phyloP scores from a whole-genome alignment of 2,888 invertebrate genomes.

The Sepioteuthis lessoniana region DNA sequence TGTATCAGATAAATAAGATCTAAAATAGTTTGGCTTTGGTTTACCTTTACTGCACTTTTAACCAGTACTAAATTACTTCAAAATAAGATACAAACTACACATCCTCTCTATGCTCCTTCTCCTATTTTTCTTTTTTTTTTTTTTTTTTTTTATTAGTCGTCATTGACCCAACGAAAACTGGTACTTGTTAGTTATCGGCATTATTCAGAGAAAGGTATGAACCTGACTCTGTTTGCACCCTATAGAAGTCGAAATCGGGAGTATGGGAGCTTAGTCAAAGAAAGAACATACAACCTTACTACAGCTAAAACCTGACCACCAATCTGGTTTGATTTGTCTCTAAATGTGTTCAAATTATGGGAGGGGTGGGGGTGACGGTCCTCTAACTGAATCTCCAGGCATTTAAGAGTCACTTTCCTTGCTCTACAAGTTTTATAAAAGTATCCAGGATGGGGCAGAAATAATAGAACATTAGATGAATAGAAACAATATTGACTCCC shows the following conservation, averaged over 20 bases:
- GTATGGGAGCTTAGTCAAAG: not conserved
- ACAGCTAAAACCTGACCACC: not conserved
- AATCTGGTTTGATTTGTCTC: not conserved
- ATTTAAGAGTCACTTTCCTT: not conserved
- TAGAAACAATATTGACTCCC: too few species aligned
- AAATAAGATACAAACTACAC: not conserved
- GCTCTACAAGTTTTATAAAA: not conserved
- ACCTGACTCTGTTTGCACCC: not conserved
- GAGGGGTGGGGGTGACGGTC: too few species aligned
- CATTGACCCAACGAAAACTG: conserved; percentile 15
- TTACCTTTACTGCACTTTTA: too few species aligned
- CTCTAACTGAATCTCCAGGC: not conserved
- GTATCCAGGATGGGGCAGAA: too few species aligned
- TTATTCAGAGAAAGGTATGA: not conserved
- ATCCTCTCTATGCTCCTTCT: not conserved
- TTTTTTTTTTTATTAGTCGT: too few species aligned
- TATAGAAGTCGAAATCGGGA: not conserved
- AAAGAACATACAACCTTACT: conserved; percentile 17
- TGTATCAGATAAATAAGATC: too few species aligned
- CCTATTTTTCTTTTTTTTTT: too few species aligned
- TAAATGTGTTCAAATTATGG: too few species aligned
- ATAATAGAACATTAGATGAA: too few species aligned
- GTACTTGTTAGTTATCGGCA: not conserved
- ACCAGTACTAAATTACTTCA: too few species aligned
- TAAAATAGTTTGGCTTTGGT: too few species aligned